These are phyloP conservation scores for Hyposoter dolosus DNA, from an alignment of 2,888 invertebrate genomes.

Conservation along the genomic window DNA sequence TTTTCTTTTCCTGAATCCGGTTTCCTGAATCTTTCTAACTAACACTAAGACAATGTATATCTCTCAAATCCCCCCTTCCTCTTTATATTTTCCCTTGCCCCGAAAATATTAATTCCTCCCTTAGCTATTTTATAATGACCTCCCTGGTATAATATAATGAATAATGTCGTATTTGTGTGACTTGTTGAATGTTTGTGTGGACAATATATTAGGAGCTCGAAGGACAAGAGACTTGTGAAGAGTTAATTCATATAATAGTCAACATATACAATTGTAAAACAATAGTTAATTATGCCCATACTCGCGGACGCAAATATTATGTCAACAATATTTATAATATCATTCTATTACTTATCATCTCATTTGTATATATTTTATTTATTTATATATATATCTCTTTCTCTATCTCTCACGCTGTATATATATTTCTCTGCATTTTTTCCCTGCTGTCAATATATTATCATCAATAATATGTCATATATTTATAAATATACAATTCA, in stretches of 20 bases:
- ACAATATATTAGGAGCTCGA: slow-evolving; percentile 30
- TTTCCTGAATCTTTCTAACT: slow-evolving; percentile 76
- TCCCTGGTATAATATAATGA: slow-evolving; percentile 47
- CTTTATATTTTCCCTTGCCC: not conserved
- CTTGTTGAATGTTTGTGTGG: slow-evolving; percentile 70
- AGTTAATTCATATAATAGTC: slow-evolving; percentile 64
- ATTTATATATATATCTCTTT: slow-evolving; percentile 67
- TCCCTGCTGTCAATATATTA: slow-evolving; percentile 69
- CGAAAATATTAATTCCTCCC: not conserved
- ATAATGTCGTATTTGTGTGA: slow-evolving; percentile 72
- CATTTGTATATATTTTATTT: slow-evolving; percentile 70
- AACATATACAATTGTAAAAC: slow-evolving; percentile 60
- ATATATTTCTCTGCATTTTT: slow-evolving; percentile 71
- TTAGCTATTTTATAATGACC: slow-evolving; percentile 34
- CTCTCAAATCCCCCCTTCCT: not conserved
- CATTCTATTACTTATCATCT: slow-evolving; percentile 77
- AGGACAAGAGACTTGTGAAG: slow-evolving; percentile 75
- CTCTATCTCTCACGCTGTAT: slow-evolving; percentile 72
- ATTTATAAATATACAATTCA: slow-evolving; percentile 84
- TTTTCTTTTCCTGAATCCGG: slow-evolving; percentile 56
- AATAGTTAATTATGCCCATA: slow-evolving; percentile 66
- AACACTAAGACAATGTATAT: slow-evolving; percentile 70
- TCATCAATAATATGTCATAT: slow-evolving; percentile 75
- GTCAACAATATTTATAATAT: slow-evolving; percentile 83
- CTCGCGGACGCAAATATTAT: slow-evolving; percentile 80